Conservation (phyloP, 2,888 invertebrate genomes). For the Dasysyrphus tricinctus region DNA sequence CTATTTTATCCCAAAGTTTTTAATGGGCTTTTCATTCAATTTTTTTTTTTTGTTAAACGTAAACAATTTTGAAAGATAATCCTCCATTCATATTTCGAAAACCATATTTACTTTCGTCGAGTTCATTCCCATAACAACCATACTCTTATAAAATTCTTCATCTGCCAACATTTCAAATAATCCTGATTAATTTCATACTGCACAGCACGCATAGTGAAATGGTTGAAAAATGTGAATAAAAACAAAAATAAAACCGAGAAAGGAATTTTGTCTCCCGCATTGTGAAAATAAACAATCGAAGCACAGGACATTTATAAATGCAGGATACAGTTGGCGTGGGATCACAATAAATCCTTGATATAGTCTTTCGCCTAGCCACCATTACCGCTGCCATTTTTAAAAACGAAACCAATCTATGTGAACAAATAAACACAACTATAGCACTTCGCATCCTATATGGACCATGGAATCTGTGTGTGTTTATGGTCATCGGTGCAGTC, state of each 20-base stretch:
- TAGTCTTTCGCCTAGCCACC: not conserved
- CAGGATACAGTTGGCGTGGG: slow-evolving; percentile 21
- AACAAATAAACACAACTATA: not conserved
- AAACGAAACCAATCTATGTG: not conserved
- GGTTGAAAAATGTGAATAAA: not conserved
- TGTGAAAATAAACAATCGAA: slow-evolving; percentile 13
- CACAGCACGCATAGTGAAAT: slow-evolving; percentile 1
- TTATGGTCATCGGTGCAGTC: not conserved
- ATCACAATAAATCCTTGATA: slow-evolving; percentile 21
- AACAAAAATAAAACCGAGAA: not conserved
- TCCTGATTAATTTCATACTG: slow-evolving; percentile 48
- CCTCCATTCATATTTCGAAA: slow-evolving; percentile 14
- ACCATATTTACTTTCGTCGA: not conserved
- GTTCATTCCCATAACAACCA: not conserved
- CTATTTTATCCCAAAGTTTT: slow-evolving; percentile 3
- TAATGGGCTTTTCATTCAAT: not conserved
- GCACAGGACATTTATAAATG: not conserved
- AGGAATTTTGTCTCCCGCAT: not conserved
- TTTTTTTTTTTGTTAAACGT: not conserved
- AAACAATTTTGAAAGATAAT: slow-evolving; percentile 3
- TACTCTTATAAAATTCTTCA: slow-evolving; percentile 15
- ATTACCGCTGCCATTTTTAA: slow-evolving; percentile 7
- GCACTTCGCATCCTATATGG: not conserved
- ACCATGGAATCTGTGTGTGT: not conserved
- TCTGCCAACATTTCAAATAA: slow-evolving; percentile 26